Evolutionary conservation across 2,888 invertebrate species (phyloP).

Genomic region (Sesamia inferens): DNA sequence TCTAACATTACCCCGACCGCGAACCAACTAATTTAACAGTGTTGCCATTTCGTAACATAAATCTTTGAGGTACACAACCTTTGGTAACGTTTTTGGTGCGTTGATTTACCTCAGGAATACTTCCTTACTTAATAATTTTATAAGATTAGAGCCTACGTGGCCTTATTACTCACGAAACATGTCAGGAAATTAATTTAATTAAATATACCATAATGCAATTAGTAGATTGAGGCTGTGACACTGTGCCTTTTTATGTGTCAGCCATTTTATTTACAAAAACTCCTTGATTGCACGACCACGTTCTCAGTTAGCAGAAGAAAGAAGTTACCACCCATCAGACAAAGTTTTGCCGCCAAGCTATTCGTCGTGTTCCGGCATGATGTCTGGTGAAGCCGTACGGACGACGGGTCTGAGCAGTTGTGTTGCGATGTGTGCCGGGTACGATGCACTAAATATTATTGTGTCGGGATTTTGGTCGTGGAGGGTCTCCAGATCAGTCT

Average conservation of each 20-base stretch:
- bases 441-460: too few species aligned
- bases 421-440: too few species aligned
- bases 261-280: slow-evolving; percentile 36
- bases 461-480: too few species aligned
- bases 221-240: slow-evolving; percentile 28
- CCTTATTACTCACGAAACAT: slow-evolving; percentile 28
- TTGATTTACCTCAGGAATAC: slow-evolving; percentile 48
- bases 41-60: slow-evolving; percentile 60
- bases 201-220: slow-evolving; percentile 41
- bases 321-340: too few species aligned
- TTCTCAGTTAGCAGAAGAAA: too few species aligned
- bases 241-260: slow-evolving; percentile 20
- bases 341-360: too few species aligned
- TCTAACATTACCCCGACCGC: slow-evolving; percentile 52
- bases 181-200: slow-evolving; percentile 41
- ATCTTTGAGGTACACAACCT: slow-evolving; percentile 56
- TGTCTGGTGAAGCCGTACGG: too few species aligned
- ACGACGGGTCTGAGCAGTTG: too few species aligned
- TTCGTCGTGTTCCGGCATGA: too few species aligned
- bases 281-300: slow-evolving; percentile 42
- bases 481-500: too few species aligned
- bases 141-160: slow-evolving; percentile 31
- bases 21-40: slow-evolving; percentile 61
- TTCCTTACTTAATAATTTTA: slow-evolving; percentile 46
- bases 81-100: slow-evolving; percentile 49